Evolutionary conservation across 2,888 invertebrate species (phyloP).

Genomic region (Tricholauxania praeusta): DNA sequence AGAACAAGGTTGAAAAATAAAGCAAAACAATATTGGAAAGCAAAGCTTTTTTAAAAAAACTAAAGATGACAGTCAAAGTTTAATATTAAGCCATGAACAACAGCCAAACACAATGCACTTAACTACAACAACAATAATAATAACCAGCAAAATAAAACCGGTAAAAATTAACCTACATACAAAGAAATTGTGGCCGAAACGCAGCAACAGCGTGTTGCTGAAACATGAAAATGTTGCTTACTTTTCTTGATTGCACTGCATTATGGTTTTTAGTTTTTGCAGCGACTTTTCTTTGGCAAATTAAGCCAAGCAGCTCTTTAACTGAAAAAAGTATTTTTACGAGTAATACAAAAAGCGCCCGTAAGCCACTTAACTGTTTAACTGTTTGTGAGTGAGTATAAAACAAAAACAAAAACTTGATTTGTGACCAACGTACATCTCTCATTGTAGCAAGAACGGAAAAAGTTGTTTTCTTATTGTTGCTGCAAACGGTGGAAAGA

Average conservation of each 20-base stretch:
- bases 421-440: no score
- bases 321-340: no score
- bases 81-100: not conserved
- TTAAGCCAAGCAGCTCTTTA: no score
- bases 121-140: constrained; percentile 31
- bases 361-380: no score
- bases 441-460: constrained; percentile 4
- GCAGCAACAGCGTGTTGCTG: not conserved
- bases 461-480: constrained; percentile 30
- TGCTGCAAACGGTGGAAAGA: not conserved
- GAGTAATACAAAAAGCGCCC: no score
- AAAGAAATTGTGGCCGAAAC: constrained; percentile 44
- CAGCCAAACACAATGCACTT: constrained; percentile 35
- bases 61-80: not conserved
- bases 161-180: constrained; percentile 62
- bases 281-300: no score
- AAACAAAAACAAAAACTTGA: no score
- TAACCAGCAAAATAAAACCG: constrained; percentile 51
- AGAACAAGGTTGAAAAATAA: not conserved
- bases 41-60: not conserved
- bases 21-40: constrained; percentile 1
- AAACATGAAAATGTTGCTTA: no score
- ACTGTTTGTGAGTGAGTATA: no score
- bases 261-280: no score
- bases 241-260: no score